Percentiles rank a stretch among this genome's conserved stretches.
Conservation (phyloP, 2,113 vertebrate species). For the human region GRCh38 chr3:148465501-148466000, state of each 20-base stretch:
- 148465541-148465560: not conserved
- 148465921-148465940: not conserved
- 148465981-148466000: not conserved
- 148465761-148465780: not conserved
- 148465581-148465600: not conserved
- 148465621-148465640: not conserved
- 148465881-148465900: not conserved
- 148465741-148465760: not conserved
- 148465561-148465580: not conserved
- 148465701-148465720: not conserved
- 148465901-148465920: not conserved
- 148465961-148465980: not conserved
- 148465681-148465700: not conserved
- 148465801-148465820: not conserved
- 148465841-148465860: not conserved
- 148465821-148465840: not conserved
- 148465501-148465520: not conserved
- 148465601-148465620: not conserved
- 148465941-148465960: not conserved
- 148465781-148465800: not conserved
- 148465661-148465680: not conserved
- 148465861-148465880: not conserved
- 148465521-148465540: not conserved
- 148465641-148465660: constrained; percentile 10
- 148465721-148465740: not conserved